phyloP scores from a whole-genome alignment of 2,797 vertebrate species.

The Scyliorhinus canicula region DNA sequence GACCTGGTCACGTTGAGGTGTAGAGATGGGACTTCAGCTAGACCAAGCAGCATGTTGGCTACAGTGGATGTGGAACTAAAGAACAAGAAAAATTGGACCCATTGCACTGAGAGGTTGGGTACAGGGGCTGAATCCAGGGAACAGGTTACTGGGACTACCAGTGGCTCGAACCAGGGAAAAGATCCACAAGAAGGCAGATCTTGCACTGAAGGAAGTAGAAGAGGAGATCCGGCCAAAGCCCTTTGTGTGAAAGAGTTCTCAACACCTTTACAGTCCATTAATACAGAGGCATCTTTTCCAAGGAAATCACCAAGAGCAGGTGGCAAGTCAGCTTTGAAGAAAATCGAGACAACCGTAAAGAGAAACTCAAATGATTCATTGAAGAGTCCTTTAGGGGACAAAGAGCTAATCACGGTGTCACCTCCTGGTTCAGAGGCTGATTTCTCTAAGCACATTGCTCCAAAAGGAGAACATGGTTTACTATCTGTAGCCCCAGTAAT shows the following conservation, averaged over 20 bases:
- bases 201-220: neutral
- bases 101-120: neutral
- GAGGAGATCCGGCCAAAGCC: neutral
- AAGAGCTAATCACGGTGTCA: neutral
- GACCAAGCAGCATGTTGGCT: conserved; percentile 1
- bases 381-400: neutral
- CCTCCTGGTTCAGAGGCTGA: neutral
- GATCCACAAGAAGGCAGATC: neutral
- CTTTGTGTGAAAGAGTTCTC: neutral
- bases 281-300: neutral
- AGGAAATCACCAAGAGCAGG: neutral
- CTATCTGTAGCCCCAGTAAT: neutral
- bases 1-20: neutral
- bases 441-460: neutral
- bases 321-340: neutral
- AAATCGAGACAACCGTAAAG: neutral
- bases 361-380: conserved; percentile 18
- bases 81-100: conserved; percentile 38
- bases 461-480: neutral
- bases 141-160: neutral
- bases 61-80: neutral
- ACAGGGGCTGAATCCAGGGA: neutral
- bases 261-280: neutral
- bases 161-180: neutral
- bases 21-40: conserved; percentile 27